These are phyloP conservation scores for Sebastes minor DNA, from an alignment of 2,797 vertebrate genomes.

Conservation along the genomic window DNA sequence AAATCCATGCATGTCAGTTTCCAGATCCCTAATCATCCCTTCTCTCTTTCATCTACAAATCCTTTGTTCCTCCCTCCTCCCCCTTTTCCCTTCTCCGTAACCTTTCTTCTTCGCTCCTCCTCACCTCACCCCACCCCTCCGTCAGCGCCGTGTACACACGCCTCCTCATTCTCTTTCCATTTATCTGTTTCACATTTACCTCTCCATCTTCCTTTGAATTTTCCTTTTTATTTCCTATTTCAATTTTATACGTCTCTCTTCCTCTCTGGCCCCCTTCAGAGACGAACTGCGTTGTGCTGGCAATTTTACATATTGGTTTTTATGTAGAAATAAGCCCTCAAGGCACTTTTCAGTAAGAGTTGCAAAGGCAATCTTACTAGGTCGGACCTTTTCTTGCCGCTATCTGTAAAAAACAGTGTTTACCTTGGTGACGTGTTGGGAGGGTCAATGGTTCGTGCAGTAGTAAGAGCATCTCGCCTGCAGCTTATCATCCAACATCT, in stretches of 20 bases:
- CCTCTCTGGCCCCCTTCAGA: not conserved
- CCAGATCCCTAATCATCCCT: constrained; percentile 78
- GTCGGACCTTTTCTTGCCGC: not conserved
- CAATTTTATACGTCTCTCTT: not conserved
- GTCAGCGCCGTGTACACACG: constrained; percentile 29
- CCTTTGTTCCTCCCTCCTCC: constrained; percentile 70
- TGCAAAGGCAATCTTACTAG: not conserved
- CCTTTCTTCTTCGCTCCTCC: constrained; percentile 59
- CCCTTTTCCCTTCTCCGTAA: constrained; percentile 52
- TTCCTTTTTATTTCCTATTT: constrained; percentile 23
- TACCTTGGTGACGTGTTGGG: not conserved
- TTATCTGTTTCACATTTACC: constrained; percentile 45
- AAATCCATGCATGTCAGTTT: constrained; percentile 79
- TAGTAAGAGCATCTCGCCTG: not conserved
- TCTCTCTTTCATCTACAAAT: constrained; percentile 77
- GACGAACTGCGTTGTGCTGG: not conserved
- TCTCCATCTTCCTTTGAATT: constrained; percentile 17
- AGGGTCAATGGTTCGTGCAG: not conserved
- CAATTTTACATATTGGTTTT: constrained; percentile 11
- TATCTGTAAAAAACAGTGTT: constrained; percentile 4
- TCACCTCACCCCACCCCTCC: constrained; percentile 49
- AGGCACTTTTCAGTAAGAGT: constrained; percentile 10
- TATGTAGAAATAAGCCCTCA: not conserved
- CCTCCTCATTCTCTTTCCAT: constrained; percentile 39
- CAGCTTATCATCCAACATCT: not conserved